Evolutionary conservation across 2,888 invertebrate species (phyloP), one percentile per base, ranked within the genome.

Genomic region (Syritta pipiens): DNA sequence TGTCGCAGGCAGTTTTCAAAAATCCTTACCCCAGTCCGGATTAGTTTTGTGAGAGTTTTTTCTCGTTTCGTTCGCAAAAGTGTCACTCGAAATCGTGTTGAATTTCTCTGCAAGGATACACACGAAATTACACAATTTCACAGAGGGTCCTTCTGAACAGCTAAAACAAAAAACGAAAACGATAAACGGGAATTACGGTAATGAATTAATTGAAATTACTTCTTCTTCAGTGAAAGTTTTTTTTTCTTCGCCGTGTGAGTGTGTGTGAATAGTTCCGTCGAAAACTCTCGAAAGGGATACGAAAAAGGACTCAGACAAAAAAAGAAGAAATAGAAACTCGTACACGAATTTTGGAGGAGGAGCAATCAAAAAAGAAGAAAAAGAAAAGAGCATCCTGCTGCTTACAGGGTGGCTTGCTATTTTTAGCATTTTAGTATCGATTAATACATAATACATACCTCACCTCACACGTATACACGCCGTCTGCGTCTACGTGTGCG

Each of bases 1-100:
- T 62, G 24, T 71, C 46, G 51, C 42, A 63, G 62, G 44, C 74
- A 79, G 79, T 79, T 79, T 79, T 46, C 9, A 67, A 67, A 74
- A 57, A 79, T 74, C 74, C 79, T 79, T 79, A 79, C 79, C 72
- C 79, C 60, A 72, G 72, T 74, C 68, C 67, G 68, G 62, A 74
- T 62, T 68, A 60, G 62, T 68, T 37, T 77, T 49, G 69, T 44
- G 65, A 49, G 49, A 35, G 42, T 67, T 59, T 49, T 63, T 57
- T 12, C 19, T 19, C 20, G 37, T 44, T 24, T 44, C 22, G 30
- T 20, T 4, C 14, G 17, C 49, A 63, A 37, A 22, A 48, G 53
- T 12, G 9, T n/a, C 14, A 57, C 5, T 22, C 26, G 30, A 57
- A 57, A 57, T 10, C n/a, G 5, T 9, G n/a, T n/a, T n/a, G n/a